Evolutionary conservation across 2,888 invertebrate genomes (phyloP).

Genomic region (Hypolimnas misippus): DNA sequence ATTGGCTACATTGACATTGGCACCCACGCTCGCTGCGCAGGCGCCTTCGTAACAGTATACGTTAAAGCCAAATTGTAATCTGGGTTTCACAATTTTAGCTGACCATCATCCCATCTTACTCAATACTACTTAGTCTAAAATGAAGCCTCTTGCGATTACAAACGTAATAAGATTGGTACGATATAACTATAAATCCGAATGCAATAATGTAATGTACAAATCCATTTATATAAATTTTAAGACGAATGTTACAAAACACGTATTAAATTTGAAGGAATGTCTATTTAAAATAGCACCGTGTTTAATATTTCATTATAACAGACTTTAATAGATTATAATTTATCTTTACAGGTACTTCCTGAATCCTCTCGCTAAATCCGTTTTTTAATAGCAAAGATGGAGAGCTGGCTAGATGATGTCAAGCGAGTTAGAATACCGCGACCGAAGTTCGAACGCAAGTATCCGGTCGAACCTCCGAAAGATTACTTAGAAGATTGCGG

Average conservation of each 20-base stretch:
- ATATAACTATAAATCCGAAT: conserved; percentile 1
- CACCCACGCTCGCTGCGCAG: conserved; percentile 47
- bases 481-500: conserved; percentile 89
- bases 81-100: conserved; percentile 59
- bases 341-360: conserved; percentile 29
- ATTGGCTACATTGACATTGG: conserved; percentile 48
- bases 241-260: no score
- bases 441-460: conserved; percentile 90
- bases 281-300: no score
- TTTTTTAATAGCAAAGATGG: conserved; percentile 81
- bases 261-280: no score
- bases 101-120: conserved; percentile 62
- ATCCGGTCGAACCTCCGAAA: conserved; percentile 89
- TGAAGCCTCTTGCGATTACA: conserved; percentile 22
- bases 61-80: conserved; percentile 49
- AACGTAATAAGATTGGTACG: conserved; percentile 11
- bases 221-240: background rate
- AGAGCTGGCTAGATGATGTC: conserved; percentile 93
- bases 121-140: conserved; percentile 58
- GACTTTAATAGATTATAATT: no score
- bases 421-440: conserved; percentile 93
- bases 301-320: no score
- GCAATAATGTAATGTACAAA: background rate
- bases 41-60: conserved; percentile 43
- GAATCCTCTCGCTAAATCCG: background rate